These are phyloP conservation scores for Sesia apiformis DNA, from an alignment of 2,888 invertebrate genomes.

Conservation along the genomic window DNA sequence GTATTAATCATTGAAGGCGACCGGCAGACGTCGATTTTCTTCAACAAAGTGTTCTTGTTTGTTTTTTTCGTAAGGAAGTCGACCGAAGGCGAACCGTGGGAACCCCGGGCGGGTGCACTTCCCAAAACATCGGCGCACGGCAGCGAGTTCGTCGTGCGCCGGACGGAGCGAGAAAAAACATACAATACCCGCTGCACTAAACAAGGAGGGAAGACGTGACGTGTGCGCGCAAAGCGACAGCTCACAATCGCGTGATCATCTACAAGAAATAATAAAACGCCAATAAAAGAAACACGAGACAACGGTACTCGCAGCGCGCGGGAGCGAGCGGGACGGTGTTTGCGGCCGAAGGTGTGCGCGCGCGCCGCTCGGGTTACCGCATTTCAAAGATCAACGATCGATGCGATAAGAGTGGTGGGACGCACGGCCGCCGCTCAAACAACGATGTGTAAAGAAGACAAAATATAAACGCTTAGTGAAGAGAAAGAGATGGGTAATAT, in stretches of 20 bases:
- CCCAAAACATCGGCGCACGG: slow-evolving; percentile 75
- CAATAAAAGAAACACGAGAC: slow-evolving; percentile 73
- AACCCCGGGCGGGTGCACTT: slow-evolving; percentile 74
- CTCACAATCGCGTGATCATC: slow-evolving; percentile 74
- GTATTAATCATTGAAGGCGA: slow-evolving; percentile 72
- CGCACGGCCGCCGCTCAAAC: slow-evolving; percentile 40
- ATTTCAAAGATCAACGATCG: slow-evolving; percentile 74
- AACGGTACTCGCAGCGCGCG: slow-evolving; percentile 48
- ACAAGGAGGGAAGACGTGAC: slow-evolving; percentile 48
- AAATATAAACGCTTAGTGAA: slow-evolving; percentile 12
- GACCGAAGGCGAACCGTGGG: slow-evolving; percentile 74
- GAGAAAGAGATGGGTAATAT: slow-evolving; percentile 30
- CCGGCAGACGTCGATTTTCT: slow-evolving; percentile 74
- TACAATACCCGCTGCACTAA: slow-evolving; percentile 10
- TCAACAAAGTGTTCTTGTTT: slow-evolving; percentile 74
- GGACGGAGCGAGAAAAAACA: slow-evolving; percentile 37
- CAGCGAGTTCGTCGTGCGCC: slow-evolving; percentile 68
- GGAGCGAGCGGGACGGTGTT: slow-evolving; percentile 53
- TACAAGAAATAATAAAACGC: slow-evolving; percentile 75
- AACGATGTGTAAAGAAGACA: slow-evolving; percentile 29
- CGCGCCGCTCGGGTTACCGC: slow-evolving; percentile 68
- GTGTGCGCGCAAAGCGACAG: slow-evolving; percentile 73
- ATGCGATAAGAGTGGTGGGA: slow-evolving; percentile 60
- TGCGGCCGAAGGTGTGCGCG: slow-evolving; percentile 55
- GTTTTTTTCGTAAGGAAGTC: slow-evolving; percentile 75